Conservation (phyloP, 2,888 invertebrate species). For the Drosophila falleni region DNA sequence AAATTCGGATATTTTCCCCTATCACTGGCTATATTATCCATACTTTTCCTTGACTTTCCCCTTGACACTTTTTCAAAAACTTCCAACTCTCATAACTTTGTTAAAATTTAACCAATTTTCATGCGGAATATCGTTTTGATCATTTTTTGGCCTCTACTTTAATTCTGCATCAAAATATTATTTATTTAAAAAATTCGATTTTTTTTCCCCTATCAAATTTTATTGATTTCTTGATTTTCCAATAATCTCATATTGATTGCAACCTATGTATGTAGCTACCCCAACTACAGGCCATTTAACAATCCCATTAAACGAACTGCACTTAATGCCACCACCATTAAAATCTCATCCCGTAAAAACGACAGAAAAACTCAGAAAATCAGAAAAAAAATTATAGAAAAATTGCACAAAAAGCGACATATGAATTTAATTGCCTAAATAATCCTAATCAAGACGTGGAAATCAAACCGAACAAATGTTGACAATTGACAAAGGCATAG, state of each 20-base stretch:
- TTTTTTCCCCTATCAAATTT: no score
- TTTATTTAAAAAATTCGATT: no score
- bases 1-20: no score
- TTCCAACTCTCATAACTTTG: no score
- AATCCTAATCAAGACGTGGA: slow-evolving; percentile 66
- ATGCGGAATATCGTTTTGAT: no score
- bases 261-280: slow-evolving; percentile 15
- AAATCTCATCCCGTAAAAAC: slow-evolving; percentile 20
- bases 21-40: no score
- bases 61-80: no score
- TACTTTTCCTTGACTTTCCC: no score
- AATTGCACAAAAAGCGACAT: slow-evolving; percentile 68
- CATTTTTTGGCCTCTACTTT: no score
- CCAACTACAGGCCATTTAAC: slow-evolving; percentile 34
- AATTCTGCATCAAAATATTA: no score
- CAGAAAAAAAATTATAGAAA: slow-evolving; percentile 34
- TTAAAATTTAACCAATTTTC: no score
- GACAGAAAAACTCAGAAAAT: slow-evolving; percentile 19
- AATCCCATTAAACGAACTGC: slow-evolving; percentile 36
- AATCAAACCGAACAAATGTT: slow-evolving; percentile 63
- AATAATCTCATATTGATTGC: slow-evolving; percentile 22
- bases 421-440: slow-evolving; percentile 79
- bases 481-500: slow-evolving; percentile 46
- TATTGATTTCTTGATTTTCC: no score
- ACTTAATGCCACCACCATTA: slow-evolving; percentile 24